Base-by-base conservation (phyloP, 2,888 invertebrate species). In the Metallyticus violacea region DNA sequence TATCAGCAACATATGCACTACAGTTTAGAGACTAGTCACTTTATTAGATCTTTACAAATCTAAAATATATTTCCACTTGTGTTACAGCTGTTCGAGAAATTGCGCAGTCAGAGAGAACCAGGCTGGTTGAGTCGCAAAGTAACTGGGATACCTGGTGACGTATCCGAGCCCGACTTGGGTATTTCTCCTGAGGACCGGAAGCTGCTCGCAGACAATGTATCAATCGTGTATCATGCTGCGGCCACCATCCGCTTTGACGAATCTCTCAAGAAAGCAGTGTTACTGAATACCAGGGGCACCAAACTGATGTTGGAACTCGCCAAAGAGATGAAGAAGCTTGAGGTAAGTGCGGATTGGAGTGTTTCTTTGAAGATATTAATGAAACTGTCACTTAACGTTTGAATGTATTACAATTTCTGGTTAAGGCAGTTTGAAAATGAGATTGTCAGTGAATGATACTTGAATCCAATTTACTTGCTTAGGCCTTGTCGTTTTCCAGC, bases 231-330 rank as follows among this genome's bases (percentile, higher is more conserved):
- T 90, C 99, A 99, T 90, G 94, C 93, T 81, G 95, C 95, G 2
- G 95, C 95, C 27, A 95, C 95, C 15, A 93, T 92, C 90, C 94
- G 95, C 89, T 98, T 99, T 91, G 99, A 99, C 91, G 99, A 99
- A 91, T 94, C 96, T 26, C 93, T 99, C 85, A 97, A 97, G 90
- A 95, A 95, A 89, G 98, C 99, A 0, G 97, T 99, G 7, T 93
- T 98, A 86, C 93, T 99, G 91, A 99, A 99, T 92, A 97, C 98
- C 0, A 93, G 97, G 86, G 99, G 98, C 77, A 98, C 98, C 0
- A 96, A 97, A 91, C 94, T 96, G 88, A 95, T 99, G 93, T 91
- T 99, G 87, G 95, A 97, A 9, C 91, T 99, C 86, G 98, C 96
- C 83, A 96, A 95, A 90, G 91, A 92, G 88, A 93, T 95, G 91